phyloP scores from a whole-genome alignment of 2,888 invertebrate genomes.

The Thymelicus lineola region DNA sequence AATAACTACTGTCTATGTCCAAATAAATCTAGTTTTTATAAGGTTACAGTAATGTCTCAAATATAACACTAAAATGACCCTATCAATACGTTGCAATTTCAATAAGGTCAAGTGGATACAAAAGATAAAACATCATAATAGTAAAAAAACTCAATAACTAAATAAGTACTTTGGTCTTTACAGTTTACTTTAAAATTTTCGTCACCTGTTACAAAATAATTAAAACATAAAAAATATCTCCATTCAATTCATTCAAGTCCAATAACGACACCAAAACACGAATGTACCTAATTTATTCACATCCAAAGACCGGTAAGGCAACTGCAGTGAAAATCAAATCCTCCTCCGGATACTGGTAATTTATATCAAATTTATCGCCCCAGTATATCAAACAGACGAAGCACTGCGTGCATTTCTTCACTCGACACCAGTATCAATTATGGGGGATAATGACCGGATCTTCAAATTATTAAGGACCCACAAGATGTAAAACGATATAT shows the following conservation, averaged over 20 bases:
- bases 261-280: not conserved
- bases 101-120: too few relatives aligned
- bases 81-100: too few relatives aligned
- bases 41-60: too few relatives aligned
- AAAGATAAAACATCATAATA: too few relatives aligned
- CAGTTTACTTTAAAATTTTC: too few relatives aligned
- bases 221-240: not conserved
- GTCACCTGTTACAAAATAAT: too few relatives aligned
- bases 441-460: not conserved
- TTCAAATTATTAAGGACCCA: not conserved
- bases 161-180: too few relatives aligned
- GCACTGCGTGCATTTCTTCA: not conserved
- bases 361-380: conserved; percentile 54
- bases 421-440: not conserved
- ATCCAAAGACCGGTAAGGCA: not conserved
- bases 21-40: too few relatives aligned
- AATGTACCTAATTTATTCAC: conserved; percentile 3
- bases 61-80: too few relatives aligned
- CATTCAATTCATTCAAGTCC: not conserved
- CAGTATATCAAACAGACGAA: not conserved
- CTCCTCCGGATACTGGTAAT: conserved; percentile 57
- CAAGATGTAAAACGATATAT: not conserved
- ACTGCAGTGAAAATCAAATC: conserved; percentile 1
- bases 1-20: too few relatives aligned
- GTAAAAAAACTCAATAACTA: too few relatives aligned